These are phyloP conservation scores for Epinotia nisella DNA, from an alignment of 2,888 invertebrate species.

Conservation along the genomic window DNA sequence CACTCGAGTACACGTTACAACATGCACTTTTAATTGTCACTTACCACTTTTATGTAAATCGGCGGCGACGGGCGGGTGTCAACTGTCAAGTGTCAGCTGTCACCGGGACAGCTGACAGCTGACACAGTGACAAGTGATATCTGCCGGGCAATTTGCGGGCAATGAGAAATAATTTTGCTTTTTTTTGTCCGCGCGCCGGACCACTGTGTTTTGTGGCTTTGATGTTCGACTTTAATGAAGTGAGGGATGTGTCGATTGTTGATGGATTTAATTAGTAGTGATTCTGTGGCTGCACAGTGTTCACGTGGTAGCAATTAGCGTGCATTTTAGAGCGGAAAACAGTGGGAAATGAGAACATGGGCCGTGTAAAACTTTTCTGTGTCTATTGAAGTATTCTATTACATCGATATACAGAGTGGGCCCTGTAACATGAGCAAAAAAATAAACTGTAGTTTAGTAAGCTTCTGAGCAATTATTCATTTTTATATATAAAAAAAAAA, in stretches of 20 bases:
- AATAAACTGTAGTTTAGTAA: no score
- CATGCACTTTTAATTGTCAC: slow-evolving; percentile 72
- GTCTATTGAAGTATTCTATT: no score
- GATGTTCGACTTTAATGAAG: slow-evolving; percentile 39
- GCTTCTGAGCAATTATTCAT: no score
- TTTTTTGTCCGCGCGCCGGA: slow-evolving; percentile 50
- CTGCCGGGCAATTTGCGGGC: slow-evolving; percentile 76
- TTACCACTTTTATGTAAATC: slow-evolving; percentile 79
- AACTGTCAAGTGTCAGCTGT: slow-evolving; percentile 60
- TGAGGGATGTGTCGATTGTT: slow-evolving; percentile 1
- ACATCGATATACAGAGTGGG: no score
- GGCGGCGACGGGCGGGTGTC: slow-evolving; percentile 62
- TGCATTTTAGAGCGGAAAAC: background rate
- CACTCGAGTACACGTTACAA: slow-evolving; percentile 49
- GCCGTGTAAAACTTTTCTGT: no score
- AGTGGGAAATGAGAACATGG: no score
- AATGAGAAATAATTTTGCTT: slow-evolving; percentile 62
- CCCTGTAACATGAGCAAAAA: no score
- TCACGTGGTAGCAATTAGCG: background rate
- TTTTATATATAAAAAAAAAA: no score
- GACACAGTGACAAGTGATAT: slow-evolving; percentile 69
- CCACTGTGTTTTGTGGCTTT: slow-evolving; percentile 45
- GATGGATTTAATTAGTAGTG: slow-evolving; percentile 10
- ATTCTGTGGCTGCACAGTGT: background rate
- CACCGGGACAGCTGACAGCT: slow-evolving; percentile 66